Evolutionary conservation across 2,113 vertebrate genomes (phyloP), one percentile per base, ranked within the genome.

Genomic region (Leucopsar rothschildi): DNA sequence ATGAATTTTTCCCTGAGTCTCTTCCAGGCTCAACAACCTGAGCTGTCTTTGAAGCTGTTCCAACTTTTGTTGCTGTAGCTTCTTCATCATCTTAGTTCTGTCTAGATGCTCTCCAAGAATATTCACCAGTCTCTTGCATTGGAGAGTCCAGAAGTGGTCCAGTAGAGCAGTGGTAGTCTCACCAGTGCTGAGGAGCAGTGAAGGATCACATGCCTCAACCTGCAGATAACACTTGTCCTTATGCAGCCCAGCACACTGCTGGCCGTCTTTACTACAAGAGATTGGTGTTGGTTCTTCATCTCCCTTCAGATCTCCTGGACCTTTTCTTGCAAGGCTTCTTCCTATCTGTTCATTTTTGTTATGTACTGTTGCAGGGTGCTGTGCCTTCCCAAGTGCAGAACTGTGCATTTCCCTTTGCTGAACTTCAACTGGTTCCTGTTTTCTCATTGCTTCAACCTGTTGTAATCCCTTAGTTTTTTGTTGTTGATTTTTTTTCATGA

Each of bases 41-140:
- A 11, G 3, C 8, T 59, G 12, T n/a, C 15, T 35, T 11, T 21
- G 12, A 35, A 21, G 3, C 39, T 76, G 12, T 6, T 65, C 27
- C 8, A 21, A 12, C 0, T 0, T 60, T 10, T 63, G 5, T 23
- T 68, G 12, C 9, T 86, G 14, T 29, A 57, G 12, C 25, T 5
- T 18, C 22, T 42, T 86, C 25, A 17, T 37, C 25, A 29, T 47
- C 53, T 61, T 56, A 31, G 12, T 21, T 42, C 8, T 52, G 4
- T 17, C 16, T 50, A 33, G 40, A 20, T 22, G 3, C 0, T 52
- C 7, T 88, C 8, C 4, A 12, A 24, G 12, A 12, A 31, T 27
- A 42, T 57, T 31, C 17, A 20, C 2, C 4, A n/a, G 13, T 66
- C 4, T 31, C 5, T 14, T 66, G 14, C 17, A 29, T 2, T 42